phyloP scores from a whole-genome alignment of 2,113 vertebrate species.

The Callospermophilus lateralis region DNA sequence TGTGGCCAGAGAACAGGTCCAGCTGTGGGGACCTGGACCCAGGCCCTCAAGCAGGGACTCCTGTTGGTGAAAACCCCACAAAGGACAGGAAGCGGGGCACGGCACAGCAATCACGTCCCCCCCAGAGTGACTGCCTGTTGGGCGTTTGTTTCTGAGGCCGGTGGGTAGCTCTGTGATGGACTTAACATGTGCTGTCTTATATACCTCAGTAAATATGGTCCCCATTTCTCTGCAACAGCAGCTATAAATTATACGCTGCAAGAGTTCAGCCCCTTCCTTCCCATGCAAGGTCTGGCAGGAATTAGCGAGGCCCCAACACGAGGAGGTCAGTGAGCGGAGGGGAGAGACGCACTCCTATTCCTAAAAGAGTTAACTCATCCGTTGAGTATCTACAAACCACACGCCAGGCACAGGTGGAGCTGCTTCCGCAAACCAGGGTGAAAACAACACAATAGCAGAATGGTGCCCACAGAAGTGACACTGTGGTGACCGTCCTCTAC shows the following conservation, averaged over 20 bases:
- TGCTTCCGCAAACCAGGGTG: not conserved
- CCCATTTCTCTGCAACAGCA: conserved; percentile 24
- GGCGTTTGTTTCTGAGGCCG: not conserved
- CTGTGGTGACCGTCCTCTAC: not conserved
- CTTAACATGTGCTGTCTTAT: conserved; percentile 30
- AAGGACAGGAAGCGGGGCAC: not conserved
- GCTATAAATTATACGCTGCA: conserved; percentile 58
- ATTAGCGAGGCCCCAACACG: not conserved
- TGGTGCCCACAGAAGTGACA: not conserved
- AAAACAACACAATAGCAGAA: not conserved
- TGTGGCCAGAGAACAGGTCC: not conserved
- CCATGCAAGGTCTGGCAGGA: conserved; percentile 52
- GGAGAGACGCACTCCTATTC: not conserved
- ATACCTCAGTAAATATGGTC: conserved; percentile 47
- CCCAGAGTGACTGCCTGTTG: not conserved
- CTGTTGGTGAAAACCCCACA: not conserved
- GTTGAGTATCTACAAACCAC: not conserved
- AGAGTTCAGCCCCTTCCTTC: conserved; percentile 16
- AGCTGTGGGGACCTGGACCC: fast-evolving
- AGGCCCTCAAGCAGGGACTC: not conserved
- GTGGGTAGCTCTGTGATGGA: not conserved
- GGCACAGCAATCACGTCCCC: not conserved
- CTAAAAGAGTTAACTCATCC: conserved; percentile 18
- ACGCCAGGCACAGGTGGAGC: not conserved
- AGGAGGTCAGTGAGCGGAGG: not conserved